A percentile compares a stretch with the other conserved stretches of the same genome.
Conservation (phyloP, 1,140 invertebrate genomes). For the Neotoxoptera formosana region DNA sequence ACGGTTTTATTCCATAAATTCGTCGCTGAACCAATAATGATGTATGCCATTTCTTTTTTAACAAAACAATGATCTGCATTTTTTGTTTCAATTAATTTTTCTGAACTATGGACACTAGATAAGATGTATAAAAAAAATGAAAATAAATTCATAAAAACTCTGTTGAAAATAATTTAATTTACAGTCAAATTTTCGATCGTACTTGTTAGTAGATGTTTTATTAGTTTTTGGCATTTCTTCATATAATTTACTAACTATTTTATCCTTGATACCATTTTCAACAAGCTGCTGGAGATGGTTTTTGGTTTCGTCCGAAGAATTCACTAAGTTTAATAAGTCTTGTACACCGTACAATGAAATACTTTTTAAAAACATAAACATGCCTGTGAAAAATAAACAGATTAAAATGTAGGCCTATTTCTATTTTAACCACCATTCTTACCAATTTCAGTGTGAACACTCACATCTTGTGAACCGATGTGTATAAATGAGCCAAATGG, state of each 20-base stretch:
- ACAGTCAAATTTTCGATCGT: neutral
- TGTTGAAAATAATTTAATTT: neutral
- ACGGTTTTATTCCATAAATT: conserved; percentile 51
- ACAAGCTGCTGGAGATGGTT: conserved; percentile 45
- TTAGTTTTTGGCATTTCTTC: neutral
- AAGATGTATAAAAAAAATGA: neutral
- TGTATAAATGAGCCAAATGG: conserved; percentile 56
- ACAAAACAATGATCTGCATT: neutral
- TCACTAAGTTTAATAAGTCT: conserved; percentile 14
- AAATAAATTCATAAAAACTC: neutral
- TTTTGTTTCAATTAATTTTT: neutral
- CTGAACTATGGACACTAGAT: neutral
- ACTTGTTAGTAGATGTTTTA: neutral
- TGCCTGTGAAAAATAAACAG: conserved; percentile 43
- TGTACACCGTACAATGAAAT: neutral
- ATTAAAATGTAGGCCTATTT: neutral
- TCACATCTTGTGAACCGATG: conserved; percentile 16
- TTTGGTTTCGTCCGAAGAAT: conserved; percentile 29
- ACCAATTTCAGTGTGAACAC: conserved; percentile 47
- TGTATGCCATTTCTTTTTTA: conserved; percentile 27
- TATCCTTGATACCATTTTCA: conserved; percentile 29
- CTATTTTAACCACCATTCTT: neutral
- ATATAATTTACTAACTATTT: conserved; percentile 3
- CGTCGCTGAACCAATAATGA: conserved; percentile 30
- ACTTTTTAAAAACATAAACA: conserved; percentile 41